Evolutionary conservation across 2,797 vertebrate species (phyloP).

Genomic region (Melanotaenia pygmaea): DNA sequence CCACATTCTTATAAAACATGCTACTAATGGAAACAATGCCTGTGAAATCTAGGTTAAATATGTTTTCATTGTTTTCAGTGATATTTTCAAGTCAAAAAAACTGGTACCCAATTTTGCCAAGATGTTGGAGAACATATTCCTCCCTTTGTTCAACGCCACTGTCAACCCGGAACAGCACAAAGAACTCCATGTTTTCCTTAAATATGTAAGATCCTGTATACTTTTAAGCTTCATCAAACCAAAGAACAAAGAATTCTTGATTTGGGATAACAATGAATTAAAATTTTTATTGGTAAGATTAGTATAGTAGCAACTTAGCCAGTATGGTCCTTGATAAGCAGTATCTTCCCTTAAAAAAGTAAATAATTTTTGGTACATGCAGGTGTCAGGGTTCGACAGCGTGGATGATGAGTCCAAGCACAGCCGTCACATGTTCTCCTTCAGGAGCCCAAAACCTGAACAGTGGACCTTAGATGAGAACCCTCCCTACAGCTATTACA

Average conservation of each 20-base stretch:
- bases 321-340: neutral
- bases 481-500: constrained; percentile 96
- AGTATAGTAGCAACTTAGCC: neutral
- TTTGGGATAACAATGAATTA: neutral
- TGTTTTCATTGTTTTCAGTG: constrained; percentile 81
- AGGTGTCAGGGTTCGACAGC: constrained; percentile 98
- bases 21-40: neutral
- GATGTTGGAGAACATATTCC: constrained; percentile 96
- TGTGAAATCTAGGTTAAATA: neutral
- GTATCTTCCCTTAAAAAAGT: neutral
- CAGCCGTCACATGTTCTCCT: constrained; percentile 96
- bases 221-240: neutral
- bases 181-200: constrained; percentile 93
- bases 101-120: constrained; percentile 91
- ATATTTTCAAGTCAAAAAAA: constrained; percentile 94
- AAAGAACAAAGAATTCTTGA: neutral
- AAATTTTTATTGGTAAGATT: neutral
- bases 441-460: constrained; percentile 93
- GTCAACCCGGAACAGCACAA: constrained; percentile 92
- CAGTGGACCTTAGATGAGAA: constrained; percentile 91
- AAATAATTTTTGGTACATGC: neutral
- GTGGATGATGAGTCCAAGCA: constrained; percentile 99
- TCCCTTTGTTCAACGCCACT: constrained; percentile 94
- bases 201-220: constrained; percentile 86
- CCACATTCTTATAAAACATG: neutral